These are phyloP conservation scores for Nasonovia ribisnigri DNA, from an alignment of 2,888 invertebrate genomes.

Conservation along the genomic window DNA sequence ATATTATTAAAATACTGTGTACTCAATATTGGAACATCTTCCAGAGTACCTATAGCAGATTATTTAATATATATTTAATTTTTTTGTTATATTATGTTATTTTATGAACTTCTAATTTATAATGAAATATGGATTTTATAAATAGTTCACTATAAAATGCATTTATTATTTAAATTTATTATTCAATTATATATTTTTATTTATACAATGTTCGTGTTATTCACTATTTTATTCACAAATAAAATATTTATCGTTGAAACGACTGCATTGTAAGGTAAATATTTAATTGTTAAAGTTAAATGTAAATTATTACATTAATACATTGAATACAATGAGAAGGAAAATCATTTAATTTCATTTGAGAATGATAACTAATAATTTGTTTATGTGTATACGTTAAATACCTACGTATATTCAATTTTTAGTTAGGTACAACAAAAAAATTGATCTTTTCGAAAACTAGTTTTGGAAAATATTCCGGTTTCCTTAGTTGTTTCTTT, in stretches of 20 bases:
- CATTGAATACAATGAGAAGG: not conserved
- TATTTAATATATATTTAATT: not conserved
- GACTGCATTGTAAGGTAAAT: not conserved
- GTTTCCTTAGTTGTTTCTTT: too few relatives aligned
- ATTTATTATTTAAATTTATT: constrained; percentile 27
- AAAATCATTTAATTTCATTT: not conserved
- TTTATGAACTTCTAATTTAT: not conserved
- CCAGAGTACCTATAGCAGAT: not conserved
- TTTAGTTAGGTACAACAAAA: too few relatives aligned
- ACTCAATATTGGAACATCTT: not conserved
- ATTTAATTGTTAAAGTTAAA: not conserved
- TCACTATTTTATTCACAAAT: not conserved
- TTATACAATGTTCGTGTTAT: not conserved
- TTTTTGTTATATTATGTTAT: not conserved
- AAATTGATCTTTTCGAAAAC: too few relatives aligned
- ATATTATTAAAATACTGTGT: not conserved
- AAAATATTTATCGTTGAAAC: not conserved
- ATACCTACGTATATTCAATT: too few relatives aligned
- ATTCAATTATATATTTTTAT: constrained; percentile 24
- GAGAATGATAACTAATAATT: not conserved
- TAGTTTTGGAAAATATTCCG: too few relatives aligned
- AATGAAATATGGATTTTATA: not conserved
- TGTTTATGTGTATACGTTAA: not conserved
- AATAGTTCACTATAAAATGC: not conserved
- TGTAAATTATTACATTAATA: not conserved